Base-by-base conservation (phyloP, 1,140 invertebrate species). In the Ips nitidus region DNA sequence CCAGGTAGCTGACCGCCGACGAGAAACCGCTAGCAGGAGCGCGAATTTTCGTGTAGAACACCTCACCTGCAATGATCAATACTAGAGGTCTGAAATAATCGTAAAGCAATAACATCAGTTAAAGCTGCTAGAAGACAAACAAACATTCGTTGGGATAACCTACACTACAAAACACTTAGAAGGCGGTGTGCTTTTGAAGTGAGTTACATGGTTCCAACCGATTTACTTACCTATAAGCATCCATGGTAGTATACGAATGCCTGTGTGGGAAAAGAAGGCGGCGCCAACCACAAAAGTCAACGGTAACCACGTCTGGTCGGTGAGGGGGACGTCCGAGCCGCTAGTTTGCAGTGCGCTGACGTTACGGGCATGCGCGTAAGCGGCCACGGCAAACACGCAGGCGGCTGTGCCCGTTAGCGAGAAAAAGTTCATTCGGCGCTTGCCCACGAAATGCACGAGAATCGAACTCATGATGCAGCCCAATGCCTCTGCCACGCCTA, bases 231-330 rank as follows among this genome's bases (percentile, higher is more conserved):
- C 90, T 42, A 90, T 89, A 2, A 93, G 81, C 52, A 93, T 85
- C 91, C 91, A 93, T 4, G 91, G 90, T 2, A 93, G 75, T 41
- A 90, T 79, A 56, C 89, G 80, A 22, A 92, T 89, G 0, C 89
- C 89, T 2, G 86, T 79, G 71, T 91, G 89, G 0, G 88, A 85
- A 8, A 90, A 80, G 70, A 92, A 88, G 1, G 90, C 90, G 1
- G 87, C 80, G 1, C 83, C 74, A 55, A 92, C 84, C 36, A 93
- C 78, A 0, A 91, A 81, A 0, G 84, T 84, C 3, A 87, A 83
- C 0, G 91, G 90, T 3, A 92, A 76, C 90, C 90, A 92, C 0
- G 84, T 83, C 68, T 86, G 84, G 1, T 8, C 52, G 22, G 22
- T 22, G 22, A 22, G 22, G 22, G 22, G 22, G 22, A 22, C 22